A percentile compares a stretch with the other conserved stretches of the same genome.
Conservation (phyloP, 2,113 vertebrate species). For the Psophia crepitans region DNA sequence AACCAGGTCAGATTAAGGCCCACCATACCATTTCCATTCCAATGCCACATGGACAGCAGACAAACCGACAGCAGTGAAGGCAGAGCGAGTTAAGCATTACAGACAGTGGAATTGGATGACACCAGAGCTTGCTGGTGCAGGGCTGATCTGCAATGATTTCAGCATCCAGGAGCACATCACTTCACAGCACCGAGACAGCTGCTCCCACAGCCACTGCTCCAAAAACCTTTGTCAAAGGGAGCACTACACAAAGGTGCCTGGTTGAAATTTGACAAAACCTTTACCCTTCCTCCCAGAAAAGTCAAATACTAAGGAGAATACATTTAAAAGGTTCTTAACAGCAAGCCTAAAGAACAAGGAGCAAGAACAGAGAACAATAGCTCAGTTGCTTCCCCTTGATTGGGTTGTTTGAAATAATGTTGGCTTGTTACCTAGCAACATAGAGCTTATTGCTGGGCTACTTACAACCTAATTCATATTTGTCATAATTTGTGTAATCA, state of each 20-base stretch:
- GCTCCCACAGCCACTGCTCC: background rate
- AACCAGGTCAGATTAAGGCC: background rate
- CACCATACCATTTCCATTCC: background rate
- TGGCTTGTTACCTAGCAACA: conserved; percentile 80
- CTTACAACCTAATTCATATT: conserved; percentile 75
- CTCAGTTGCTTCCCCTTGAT: conserved; percentile 30
- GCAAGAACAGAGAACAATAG: conserved; percentile 27
- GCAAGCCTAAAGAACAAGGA: conserved; percentile 6
- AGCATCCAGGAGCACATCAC: background rate
- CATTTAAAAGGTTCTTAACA: conserved; percentile 43
- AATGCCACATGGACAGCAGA: background rate
- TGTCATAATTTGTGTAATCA: conserved; percentile 82
- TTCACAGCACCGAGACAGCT: background rate
- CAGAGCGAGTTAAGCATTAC: background rate
- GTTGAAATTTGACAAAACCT: background rate
- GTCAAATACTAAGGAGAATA: background rate
- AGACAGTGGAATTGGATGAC: background rate
- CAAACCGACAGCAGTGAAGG: background rate
- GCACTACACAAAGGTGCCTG: background rate
- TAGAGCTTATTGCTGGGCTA: conserved; percentile 66
- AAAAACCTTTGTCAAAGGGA: background rate
- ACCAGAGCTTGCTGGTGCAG: background rate
- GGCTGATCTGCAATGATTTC: background rate
- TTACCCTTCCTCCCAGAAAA: background rate
- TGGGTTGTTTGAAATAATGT: conserved; percentile 57